Evolutionary conservation across 2,888 invertebrate species (phyloP), one percentile per base, ranked within the genome.

Genomic region (Salticus scenicus): DNA sequence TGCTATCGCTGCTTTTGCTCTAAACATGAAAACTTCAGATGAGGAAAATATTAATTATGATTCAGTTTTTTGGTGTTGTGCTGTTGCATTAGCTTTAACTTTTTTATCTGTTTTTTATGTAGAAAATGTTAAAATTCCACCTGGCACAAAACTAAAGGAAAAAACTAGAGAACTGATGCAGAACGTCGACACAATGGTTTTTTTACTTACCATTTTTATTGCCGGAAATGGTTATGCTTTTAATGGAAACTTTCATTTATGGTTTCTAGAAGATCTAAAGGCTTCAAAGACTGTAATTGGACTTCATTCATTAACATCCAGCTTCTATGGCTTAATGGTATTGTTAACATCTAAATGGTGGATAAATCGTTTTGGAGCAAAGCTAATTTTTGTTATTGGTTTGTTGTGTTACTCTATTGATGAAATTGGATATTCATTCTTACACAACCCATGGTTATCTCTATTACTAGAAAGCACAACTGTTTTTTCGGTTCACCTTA

Each of bases 181-280:
- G 91, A 94, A 96, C 93, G 94, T 95, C 0, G 94, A 95, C 89
- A 94, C 96, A 63, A 94, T 95, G 42, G 92, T 95, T 67, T 96
- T 97, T 90, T 94, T 97, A 89, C 92, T 95, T 89, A 95, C 96
- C 91, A 92, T 97, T 69, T 95, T 96, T 90, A 93, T 94, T 20
- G 92, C 96, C 89, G 97, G 97, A 84, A 95, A 96, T 90, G 94
- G 95, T 90, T 96, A 95, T 94, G 97, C 96, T 42, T 96, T 96
- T 91, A 95, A 96, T 81, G 96, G 97, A 91, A 95, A 95, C 77
- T 97, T 96, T 91, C 92, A 97, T 51, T 97, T 96, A 91, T 93
- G 96, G 90, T 97, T 96, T 91, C 92, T 97, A 88, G 89, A 91
- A 14, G 96, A 96, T 91, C 92, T 96, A 88, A 94, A 95, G 17